Evolutionary conservation across 2,113 vertebrate species (phyloP).

Genomic region (Rafetus swinhoei): DNA sequence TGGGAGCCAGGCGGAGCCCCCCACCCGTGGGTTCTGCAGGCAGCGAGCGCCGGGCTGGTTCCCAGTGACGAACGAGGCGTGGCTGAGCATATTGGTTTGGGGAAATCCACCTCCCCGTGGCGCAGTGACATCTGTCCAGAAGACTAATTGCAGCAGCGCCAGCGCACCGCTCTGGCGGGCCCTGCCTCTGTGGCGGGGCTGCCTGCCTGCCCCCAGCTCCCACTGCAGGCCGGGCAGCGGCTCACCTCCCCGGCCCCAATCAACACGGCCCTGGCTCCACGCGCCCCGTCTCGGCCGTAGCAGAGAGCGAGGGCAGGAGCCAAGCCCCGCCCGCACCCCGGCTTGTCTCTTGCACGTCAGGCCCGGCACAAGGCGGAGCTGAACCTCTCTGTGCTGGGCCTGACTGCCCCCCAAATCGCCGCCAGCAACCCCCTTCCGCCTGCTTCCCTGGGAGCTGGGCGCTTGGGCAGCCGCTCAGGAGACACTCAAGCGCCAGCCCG

Average conservation of each 20-base stretch:
- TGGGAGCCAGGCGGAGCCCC: too few relatives aligned
- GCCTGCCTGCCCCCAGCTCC: neutral
- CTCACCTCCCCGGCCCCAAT: neutral
- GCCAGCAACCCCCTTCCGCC: neutral
- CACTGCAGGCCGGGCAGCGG: too few relatives aligned
- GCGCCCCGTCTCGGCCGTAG: neutral
- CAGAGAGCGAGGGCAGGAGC: neutral
- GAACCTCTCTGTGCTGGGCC: neutral
- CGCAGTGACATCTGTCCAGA: neutral
- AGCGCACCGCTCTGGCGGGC: too few relatives aligned
- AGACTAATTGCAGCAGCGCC: neutral
- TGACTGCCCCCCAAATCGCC: neutral
- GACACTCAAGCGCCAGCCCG: too few relatives aligned
- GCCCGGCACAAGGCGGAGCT: neutral
- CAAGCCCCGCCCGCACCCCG: neutral
- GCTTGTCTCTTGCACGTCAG: neutral
- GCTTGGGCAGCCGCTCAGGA: too few relatives aligned
- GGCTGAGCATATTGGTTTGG: neutral
- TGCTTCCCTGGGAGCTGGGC: too few relatives aligned
- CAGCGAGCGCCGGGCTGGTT: neutral
- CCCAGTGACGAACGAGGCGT: neutral
- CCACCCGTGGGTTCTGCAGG: neutral
- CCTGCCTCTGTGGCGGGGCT: neutral
- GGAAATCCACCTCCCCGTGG: neutral
- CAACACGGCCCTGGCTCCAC: neutral